These are phyloP conservation scores for Eristalis pertinax DNA, from an alignment of 2,888 invertebrate species.

Conservation along the genomic window DNA sequence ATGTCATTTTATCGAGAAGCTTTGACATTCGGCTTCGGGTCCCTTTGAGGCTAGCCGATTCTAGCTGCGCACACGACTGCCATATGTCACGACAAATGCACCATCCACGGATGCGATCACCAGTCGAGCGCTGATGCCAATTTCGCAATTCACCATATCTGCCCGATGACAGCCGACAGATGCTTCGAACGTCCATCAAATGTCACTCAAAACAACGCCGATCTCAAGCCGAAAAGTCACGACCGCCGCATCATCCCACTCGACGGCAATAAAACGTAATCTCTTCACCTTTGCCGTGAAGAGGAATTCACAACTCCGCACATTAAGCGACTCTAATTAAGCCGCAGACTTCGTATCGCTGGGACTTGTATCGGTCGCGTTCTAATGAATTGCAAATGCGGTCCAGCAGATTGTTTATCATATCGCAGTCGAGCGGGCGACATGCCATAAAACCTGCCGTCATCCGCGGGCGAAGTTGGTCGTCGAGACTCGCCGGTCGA, in stretches of 20 bases:
- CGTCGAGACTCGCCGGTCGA: background rate
- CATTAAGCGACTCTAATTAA: background rate
- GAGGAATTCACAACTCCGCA: background rate
- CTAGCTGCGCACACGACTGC: background rate
- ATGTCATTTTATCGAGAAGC: no score
- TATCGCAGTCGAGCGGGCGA: background rate
- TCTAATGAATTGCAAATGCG: constrained; percentile 33
- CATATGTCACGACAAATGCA: background rate
- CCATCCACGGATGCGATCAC: background rate
- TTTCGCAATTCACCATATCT: background rate
- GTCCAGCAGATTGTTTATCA: constrained; percentile 17
- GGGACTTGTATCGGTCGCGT: background rate
- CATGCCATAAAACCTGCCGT: constrained; percentile 38
- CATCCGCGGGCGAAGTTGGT: background rate
- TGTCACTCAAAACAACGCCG: background rate
- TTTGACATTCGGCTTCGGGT: background rate
- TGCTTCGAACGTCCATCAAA: background rate
- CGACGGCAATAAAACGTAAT: background rate
- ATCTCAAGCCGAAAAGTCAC: background rate
- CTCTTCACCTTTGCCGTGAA: background rate
- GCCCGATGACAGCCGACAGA: background rate
- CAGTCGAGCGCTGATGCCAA: background rate
- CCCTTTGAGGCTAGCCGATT: background rate
- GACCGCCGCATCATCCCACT: background rate
- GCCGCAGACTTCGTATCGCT: background rate